Percentiles rank a stretch among this genome's conserved stretches.
These are phyloP conservation scores for Amaurobius ferox DNA, from an alignment of 2,888 invertebrate species.

Conservation along the genomic window DNA sequence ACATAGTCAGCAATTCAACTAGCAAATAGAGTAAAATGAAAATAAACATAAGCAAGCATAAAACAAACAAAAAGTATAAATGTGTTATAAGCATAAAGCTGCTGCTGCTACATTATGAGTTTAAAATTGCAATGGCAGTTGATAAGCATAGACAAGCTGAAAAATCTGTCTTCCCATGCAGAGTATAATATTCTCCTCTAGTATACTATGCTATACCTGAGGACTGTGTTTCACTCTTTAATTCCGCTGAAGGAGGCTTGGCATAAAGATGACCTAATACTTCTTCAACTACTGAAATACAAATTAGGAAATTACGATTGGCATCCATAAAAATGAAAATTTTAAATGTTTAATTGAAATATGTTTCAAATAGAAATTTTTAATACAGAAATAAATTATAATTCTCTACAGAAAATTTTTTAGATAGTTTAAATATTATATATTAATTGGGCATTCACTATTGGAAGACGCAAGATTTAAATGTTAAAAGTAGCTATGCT, in stretches of 20 bases:
- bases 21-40: too few relatives aligned
- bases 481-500: too few relatives aligned
- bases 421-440: too few relatives aligned
- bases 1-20: too few relatives aligned
- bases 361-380: too few relatives aligned
- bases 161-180: conserved; percentile 24
- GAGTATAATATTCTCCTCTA: conserved; percentile 5
- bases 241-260: conserved; percentile 69
- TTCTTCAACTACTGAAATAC: conserved; percentile 65
- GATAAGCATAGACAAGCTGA: not conserved
- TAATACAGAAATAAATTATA: too few relatives aligned
- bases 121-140: too few relatives aligned
- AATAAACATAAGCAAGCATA: not conserved
- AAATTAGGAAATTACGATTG: not conserved
- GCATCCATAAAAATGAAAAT: not conserved
- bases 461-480: too few relatives aligned
- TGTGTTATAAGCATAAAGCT: not conserved
- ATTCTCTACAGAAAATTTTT: too few relatives aligned
- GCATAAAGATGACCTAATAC: conserved; percentile 71
- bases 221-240: conserved; percentile 65
- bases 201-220: conserved; percentile 48
- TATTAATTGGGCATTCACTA: too few relatives aligned
- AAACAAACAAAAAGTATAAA: not conserved
- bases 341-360: not conserved
- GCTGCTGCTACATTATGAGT: not conserved